These are phyloP conservation scores for Eretmochelys imbricata DNA, from an alignment of 2,113 vertebrate species.

Conservation along the genomic window DNA sequence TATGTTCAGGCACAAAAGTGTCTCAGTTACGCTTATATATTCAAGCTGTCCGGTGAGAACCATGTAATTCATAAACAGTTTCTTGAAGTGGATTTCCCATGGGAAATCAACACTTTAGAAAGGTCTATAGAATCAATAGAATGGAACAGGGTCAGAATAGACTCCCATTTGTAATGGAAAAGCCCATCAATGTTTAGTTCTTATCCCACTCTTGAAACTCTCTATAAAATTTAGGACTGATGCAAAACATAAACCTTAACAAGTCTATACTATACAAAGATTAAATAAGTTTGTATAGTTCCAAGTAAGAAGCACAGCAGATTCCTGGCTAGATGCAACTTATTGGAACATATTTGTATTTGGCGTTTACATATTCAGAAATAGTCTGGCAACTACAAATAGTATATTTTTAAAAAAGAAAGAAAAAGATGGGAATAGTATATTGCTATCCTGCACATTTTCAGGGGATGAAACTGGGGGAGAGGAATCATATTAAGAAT, in stretches of 20 bases:
- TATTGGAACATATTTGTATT: not conserved
- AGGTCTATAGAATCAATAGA: too few species aligned
- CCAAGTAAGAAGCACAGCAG: not conserved
- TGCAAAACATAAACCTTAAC: not conserved
- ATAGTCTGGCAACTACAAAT: not conserved
- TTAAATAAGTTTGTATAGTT: not conserved
- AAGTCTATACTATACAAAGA: not conserved
- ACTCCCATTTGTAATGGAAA: not conserved
- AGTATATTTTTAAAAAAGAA: not conserved
- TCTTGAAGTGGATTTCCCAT: not conserved
- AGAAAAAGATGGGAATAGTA: not conserved
- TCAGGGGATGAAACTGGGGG: not conserved
- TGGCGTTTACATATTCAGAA: not conserved
- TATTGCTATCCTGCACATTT: not conserved
- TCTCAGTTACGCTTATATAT: not conserved
- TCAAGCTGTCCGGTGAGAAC: not conserved
- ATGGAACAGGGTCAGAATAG: too few species aligned
- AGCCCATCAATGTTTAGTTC: not conserved
- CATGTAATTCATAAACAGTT: not conserved
- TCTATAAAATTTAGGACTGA: not conserved
- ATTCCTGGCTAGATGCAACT: not conserved
- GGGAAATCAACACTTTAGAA: not conserved
- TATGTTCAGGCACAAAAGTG: not conserved
- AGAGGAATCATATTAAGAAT: not conserved
- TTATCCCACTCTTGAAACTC: not conserved